Evolutionary conservation across 2,888 invertebrate genomes (phyloP), one percentile per base, ranked within the genome.

Genomic region (Himalopsyche tibetana): DNA sequence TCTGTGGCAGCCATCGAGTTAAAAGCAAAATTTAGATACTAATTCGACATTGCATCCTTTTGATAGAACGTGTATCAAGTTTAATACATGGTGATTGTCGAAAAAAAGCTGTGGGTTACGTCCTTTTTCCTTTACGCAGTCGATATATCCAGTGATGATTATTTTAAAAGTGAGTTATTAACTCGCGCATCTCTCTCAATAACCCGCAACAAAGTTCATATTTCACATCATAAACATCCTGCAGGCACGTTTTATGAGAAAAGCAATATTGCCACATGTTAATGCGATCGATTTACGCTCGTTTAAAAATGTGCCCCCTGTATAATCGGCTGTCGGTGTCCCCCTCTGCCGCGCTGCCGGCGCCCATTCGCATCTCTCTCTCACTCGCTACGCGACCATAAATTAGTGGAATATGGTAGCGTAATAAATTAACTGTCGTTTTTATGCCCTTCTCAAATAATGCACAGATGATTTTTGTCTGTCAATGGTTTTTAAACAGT

Each of bases 301-400:
- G 82, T 63, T 85, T 63, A 87, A 88, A 63, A 86, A 85, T 69
- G 74, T 40, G 80, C 82, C 87, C 87, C 84, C 85, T 89, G 87
- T 56, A 85, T 89, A 90, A 91, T 90, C 89, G 92, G 90, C 90
- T 90, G 45, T 82, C 82, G 42, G 79, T 45, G 15, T 63, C 63
- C 84, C 82, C 81, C 45, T 79, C 82, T 55, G 82, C 42, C 80
- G 17, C 38, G 55, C 45, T 17, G 9, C 28, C 6, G 36, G n/a
- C 19, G 12, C 45, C 11, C 36, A 8, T 55, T 45, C n/a, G 12
- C 36, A 6, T 45, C 82, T 79, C 82, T 63, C 17, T 85, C 83
- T 4, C 28, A 42, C 83, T 36, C 36, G 80, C 55, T 79, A 74
- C 82, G 51, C 82, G 74, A 74, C 45, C 82, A 36, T 82, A 69